A percentile compares a stretch with the other conserved stretches of the same genome.
phyloP scores from a whole-genome alignment of 2,888 invertebrate genomes.

The Orgyia antiqua region DNA sequence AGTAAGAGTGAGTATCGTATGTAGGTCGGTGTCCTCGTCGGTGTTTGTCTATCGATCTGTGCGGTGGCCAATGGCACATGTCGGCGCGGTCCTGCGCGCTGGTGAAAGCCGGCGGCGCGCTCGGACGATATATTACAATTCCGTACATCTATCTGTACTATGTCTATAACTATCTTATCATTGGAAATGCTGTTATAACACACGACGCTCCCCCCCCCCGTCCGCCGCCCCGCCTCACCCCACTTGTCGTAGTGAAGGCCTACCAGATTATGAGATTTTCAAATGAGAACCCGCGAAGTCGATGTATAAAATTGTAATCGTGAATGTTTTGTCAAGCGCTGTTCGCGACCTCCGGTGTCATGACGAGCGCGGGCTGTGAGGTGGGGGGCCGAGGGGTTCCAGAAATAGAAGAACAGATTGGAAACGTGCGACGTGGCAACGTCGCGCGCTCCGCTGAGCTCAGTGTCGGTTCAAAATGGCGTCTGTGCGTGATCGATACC shows the following conservation, averaged over 20 bases:
- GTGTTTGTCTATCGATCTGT: slow-evolving; percentile 81
- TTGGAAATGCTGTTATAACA: slow-evolving; percentile 39
- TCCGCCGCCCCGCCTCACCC: slow-evolving; percentile 11
- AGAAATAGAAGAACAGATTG: slow-evolving; percentile 72
- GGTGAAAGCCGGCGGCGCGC: slow-evolving; percentile 71
- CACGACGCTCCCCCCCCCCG: slow-evolving; percentile 24
- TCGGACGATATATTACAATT: slow-evolving; percentile 42
- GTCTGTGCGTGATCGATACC: slow-evolving; percentile 77
- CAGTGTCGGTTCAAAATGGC: slow-evolving; percentile 78
- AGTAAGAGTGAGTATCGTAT: slow-evolving; percentile 64
- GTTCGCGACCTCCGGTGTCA: slow-evolving; percentile 59
- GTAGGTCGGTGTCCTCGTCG: slow-evolving; percentile 74
- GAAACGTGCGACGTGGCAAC: slow-evolving; percentile 72
- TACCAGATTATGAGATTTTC: slow-evolving; percentile 54
- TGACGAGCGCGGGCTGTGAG: slow-evolving; percentile 27
- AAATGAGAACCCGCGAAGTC: slow-evolving; percentile 42
- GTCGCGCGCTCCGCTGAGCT: slow-evolving; percentile 58
- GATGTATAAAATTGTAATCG: slow-evolving; percentile 43
- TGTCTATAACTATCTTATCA: slow-evolving; percentile 55
- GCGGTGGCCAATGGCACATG: slow-evolving; percentile 81
- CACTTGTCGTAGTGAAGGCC: slow-evolving; percentile 29
- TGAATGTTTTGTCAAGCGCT: slow-evolving; percentile 65
- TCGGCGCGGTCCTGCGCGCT: slow-evolving; percentile 74
- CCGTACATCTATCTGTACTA: slow-evolving; percentile 41
- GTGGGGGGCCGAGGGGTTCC: slow-evolving; percentile 46